Conservation (phyloP, 2,113 vertebrate species). For the Clinocottus analis region DNA sequence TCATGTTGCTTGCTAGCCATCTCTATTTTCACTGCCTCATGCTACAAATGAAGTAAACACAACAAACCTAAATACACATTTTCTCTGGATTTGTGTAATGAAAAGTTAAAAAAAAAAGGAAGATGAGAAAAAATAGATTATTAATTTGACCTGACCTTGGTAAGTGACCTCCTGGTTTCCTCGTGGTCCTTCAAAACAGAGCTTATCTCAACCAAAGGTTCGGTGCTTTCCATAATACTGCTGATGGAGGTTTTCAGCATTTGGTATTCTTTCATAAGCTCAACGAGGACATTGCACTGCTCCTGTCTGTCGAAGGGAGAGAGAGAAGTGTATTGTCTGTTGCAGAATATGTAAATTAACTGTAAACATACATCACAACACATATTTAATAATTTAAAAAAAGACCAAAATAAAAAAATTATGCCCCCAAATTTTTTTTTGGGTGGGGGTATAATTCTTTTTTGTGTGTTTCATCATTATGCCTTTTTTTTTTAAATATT, state of each 20-base stretch:
- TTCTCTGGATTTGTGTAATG: background rate
- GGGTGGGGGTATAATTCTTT: no score
- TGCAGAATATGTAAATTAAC: background rate
- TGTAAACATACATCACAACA: no score
- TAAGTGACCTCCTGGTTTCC: conserved; percentile 87
- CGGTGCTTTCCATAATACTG: conserved; percentile 86
- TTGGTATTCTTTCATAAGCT: conserved; percentile 92
- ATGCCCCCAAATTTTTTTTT: no score
- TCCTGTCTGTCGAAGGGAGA: conserved; percentile 85
- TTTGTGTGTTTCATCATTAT: no score
- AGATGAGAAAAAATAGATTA: background rate
- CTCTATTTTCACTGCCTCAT: conserved; percentile 88
- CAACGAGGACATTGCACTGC: conserved; percentile 87
- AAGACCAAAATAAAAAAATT: no score
- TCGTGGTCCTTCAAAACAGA: conserved; percentile 89
- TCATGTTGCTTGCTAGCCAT: conserved; percentile 88
- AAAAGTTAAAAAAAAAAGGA: background rate
- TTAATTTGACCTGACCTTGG: conserved; percentile 83
- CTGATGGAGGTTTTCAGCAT: conserved; percentile 85
- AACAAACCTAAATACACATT: background rate
- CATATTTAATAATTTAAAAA: no score
- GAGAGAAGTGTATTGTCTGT: background rate
- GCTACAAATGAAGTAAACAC: conserved; percentile 80
- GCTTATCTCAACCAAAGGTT: conserved; percentile 82
- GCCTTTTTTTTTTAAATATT: no score